Conservation (phyloP, 2,888 invertebrate genomes). For the Cyrtodaria siliqua region DNA sequence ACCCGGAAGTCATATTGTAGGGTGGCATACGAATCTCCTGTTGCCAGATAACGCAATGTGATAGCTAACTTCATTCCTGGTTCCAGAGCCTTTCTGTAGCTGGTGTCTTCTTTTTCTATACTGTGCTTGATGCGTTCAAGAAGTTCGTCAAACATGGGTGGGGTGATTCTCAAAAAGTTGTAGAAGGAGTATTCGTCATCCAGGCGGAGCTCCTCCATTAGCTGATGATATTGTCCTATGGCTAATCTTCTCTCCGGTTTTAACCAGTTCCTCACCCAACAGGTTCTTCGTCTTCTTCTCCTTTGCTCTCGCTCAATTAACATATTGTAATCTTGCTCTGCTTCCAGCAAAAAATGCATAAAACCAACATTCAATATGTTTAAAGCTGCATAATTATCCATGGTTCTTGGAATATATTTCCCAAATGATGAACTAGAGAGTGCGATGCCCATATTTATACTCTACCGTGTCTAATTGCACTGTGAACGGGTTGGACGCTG, state of each 20-base stretch:
- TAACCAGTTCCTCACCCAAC: constrained; percentile 19
- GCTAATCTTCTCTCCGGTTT: constrained; percentile 17
- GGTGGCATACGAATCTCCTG: constrained; percentile 8
- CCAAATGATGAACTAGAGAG: too few species aligned
- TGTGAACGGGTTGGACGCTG: too few species aligned
- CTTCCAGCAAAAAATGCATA: not conserved
- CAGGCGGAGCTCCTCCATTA: constrained; percentile 3
- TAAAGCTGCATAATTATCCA: not conserved
- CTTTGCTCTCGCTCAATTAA: not conserved
- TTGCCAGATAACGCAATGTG: constrained; percentile 15
- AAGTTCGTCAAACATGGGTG: not conserved
- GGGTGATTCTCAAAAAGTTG: constrained; percentile 14
- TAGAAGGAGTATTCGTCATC: constrained; percentile 10
- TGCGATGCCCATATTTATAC: too few species aligned
- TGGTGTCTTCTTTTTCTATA: constrained; percentile 7
- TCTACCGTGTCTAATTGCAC: too few species aligned
- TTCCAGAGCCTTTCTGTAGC: constrained; percentile 5
- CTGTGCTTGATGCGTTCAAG: constrained; percentile 4
- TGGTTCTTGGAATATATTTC: too few species aligned
- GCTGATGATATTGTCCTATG: constrained; percentile 6
- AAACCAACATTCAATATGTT: not conserved
- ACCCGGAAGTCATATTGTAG: constrained; percentile 17
- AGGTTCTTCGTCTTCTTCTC: not conserved
- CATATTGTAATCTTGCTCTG: not conserved
- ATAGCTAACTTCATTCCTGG: constrained; percentile 25